Evolutionary conservation across 2,888 invertebrate genomes (phyloP), one percentile per base, ranked within the genome.

Genomic region (Leptothorax acervorum): DNA sequence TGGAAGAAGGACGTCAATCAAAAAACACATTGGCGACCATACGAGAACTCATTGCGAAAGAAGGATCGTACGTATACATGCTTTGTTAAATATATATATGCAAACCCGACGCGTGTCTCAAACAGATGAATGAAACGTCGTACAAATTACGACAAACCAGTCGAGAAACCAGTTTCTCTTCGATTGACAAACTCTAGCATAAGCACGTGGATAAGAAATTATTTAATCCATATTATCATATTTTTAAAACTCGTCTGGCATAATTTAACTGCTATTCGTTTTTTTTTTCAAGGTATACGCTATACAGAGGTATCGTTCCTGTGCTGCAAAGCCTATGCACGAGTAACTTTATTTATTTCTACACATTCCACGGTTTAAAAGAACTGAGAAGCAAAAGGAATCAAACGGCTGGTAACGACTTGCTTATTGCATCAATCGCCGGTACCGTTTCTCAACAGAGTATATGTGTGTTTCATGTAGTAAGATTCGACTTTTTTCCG

Each of bases 331-430:
- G 98, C 87, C 95, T 98, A 5, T 98, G 98, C 90, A 96, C 97
- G 86, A 98, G 98, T 70, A 98, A 98, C 95, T 99, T 99, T 95
- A 97, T 99, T n/a, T 99, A 99, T 94, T 99, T 99, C 94, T 99
- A 99, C 95, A 96, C 98, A 92, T 99, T 98, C 95, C 98, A 98
- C 95, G 97, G 97, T 28, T 95, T 99, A 60, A 97, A 98, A 92
- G 95, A 92, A 82, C 88, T 94, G 60, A 90, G 90, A 78, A 93
- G 94, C 31, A 95, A 94, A 48, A 92, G 94, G 15, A 94, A 95
- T 79, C 96, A 96, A 90, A 96, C 96, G 63, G 97, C 98, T 2
- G 89, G 97, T 15, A 97, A 96, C 91, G 98, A 99, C 95, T 95
- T 98, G 55, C 93, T 97, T 82, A 95, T 98, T 87, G 98, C 98